Base-by-base conservation (phyloP, 2,888 invertebrate species). In the Phyllotreta striolata region DNA sequence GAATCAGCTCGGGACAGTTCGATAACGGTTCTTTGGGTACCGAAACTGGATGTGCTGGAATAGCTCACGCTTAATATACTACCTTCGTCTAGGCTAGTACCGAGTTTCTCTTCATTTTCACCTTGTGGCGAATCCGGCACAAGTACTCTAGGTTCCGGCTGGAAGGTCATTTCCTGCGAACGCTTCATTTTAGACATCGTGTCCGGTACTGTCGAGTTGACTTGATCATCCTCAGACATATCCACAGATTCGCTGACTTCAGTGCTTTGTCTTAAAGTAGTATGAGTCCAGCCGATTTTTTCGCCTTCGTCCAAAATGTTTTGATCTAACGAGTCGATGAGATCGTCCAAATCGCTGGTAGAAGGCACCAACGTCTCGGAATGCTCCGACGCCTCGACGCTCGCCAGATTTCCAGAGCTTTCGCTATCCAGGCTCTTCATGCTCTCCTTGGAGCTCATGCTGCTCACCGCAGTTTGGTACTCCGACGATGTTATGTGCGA, bases 331-430 rank as follows among this genome's bases (percentile, higher is more conserved):
- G 85, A 85, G 69, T 88, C 88, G 73, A 89, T 86, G 66, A 91
- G 85, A 73, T 91, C 91, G 76, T 90, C 90, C 54, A 91, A 81
- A 79, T 95, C 95, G 76, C 91, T 89, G 6, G 92, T 91, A 1
- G 97, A 96, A 9, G 96, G 94, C 7, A 98, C 91, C 6, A 98
- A 82, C 1, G 97, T 98, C 83, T 96, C 96, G 0, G 96, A 96
- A 34, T 91, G 86, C 80, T 97, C 96, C 38, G 96, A 96, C 40
- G 94, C 89, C 82, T 95, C 95, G 68, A 95, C 88, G 76, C 95
- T 95, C 0, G 91, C 94, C 62, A 95, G 84, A 79, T 95, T 91
- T 12, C 93, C 94, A 0, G 95, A 95, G 69, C 92, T 93, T 80
- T 95, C 91, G 1, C 95, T 95, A 76, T 94, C 93, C 46, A 95